Evolutionary conservation across 37 sponge, comb jelly and placozoan genomes (phyloP).

Genomic region (Petrosia ficiformis): DNA sequence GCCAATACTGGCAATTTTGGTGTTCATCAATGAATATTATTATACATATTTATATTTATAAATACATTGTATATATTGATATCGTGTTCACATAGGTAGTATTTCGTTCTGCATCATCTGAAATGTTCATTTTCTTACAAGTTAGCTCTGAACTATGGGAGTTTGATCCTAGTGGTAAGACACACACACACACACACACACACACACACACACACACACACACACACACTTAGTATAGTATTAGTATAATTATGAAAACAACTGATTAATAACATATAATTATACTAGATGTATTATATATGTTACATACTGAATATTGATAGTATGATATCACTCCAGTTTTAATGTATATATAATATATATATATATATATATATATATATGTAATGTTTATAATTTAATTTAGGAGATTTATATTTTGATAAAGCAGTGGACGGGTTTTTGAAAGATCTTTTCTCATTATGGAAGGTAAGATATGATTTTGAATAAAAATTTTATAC

Average conservation of each 20-base stretch:
- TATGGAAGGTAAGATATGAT: slow-evolving; percentile 50
- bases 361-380: neutral
- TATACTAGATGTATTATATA: neutral
- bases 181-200: slow-evolving; percentile 8
- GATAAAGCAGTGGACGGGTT: slow-evolving; percentile 86
- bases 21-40: too few relatives aligned
- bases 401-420: slow-evolving; percentile 78
- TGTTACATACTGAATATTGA: neutral
- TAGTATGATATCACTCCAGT: neutral
- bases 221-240: neutral
- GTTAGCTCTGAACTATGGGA: slow-evolving; percentile 90
- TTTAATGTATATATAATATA: neutral
- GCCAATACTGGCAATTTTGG: too few relatives aligned
- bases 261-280: neutral
- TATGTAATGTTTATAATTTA: too few relatives aligned
- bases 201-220: too few relatives aligned
- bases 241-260: neutral
- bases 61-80: neutral
- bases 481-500: neutral
- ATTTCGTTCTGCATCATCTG: slow-evolving; percentile 74
- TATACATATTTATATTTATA: neutral
- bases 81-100: slow-evolving; percentile 38
- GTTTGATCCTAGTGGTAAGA: slow-evolving; percentile 71
- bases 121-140: slow-evolving; percentile 78
- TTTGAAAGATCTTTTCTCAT: slow-evolving; percentile 75